phyloP scores from a whole-genome alignment of 2,797 vertebrate genomes.

The Sebastes umbrosus region DNA sequence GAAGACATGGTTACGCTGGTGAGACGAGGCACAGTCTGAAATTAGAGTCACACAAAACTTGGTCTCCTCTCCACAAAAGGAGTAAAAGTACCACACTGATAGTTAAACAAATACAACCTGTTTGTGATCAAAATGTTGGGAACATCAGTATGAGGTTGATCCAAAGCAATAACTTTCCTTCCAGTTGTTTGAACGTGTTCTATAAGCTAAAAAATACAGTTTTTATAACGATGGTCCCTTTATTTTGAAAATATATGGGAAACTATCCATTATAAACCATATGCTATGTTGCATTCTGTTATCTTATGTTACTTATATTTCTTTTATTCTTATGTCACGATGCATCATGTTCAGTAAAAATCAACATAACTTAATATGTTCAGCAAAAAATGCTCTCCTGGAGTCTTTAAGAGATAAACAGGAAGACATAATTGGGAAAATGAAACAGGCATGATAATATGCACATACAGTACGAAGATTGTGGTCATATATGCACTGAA shows the following conservation, averaged over 20 bases:
- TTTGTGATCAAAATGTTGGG: neutral
- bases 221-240: neutral
- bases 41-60: neutral
- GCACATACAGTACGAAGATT: slow-evolving; percentile 57
- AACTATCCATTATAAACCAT: neutral
- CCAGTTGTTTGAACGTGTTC: neutral
- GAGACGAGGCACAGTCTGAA: slow-evolving; percentile 6
- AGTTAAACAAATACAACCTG: neutral
- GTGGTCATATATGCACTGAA: slow-evolving; percentile 42
- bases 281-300: neutral
- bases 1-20: slow-evolving; percentile 8
- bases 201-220: neutral
- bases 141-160: neutral
- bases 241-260: neutral
- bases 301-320: neutral
- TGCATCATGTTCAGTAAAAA: neutral
- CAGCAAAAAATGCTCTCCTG: slow-evolving; percentile 1
- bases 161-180: neutral
- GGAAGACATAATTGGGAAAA: neutral
- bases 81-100: neutral
- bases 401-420: slow-evolving; percentile 13
- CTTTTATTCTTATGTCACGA: neutral
- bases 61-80: neutral
- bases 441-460: slow-evolving; percentile 14
- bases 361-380: slow-evolving; percentile 32